phyloP scores from a whole-genome alignment of 64 coral and sea anemone species.

The Pocillopora damicornis region DNA sequence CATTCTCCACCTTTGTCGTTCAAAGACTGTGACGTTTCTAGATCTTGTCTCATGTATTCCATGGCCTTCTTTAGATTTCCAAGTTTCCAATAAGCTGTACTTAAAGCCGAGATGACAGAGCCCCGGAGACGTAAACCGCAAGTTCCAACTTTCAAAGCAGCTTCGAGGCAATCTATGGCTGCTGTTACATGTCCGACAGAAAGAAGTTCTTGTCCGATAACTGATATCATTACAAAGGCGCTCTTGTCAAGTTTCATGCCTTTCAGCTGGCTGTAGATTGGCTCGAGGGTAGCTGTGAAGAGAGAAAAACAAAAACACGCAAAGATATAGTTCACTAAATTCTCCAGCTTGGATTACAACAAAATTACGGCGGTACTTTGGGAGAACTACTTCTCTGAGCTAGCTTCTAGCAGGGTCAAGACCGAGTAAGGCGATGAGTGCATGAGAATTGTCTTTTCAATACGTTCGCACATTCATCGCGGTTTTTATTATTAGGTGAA shows the following conservation, averaged over 20 bases:
- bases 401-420: neutral
- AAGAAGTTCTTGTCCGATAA: slow-evolving; percentile 92
- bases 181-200: slow-evolving; percentile 63
- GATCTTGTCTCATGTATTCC: slow-evolving; percentile 93
- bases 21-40: slow-evolving; percentile 81
- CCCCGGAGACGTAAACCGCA: slow-evolving; percentile 76
- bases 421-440: neutral
- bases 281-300: slow-evolving; percentile 62
- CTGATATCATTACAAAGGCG: slow-evolving; percentile 94
- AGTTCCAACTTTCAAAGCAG: slow-evolving; percentile 80
- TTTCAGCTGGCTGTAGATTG: slow-evolving; percentile 70
- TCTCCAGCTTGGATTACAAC: neutral
- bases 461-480: neutral
- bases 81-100: slow-evolving; percentile 94
- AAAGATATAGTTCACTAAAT: neutral
- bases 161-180: slow-evolving; percentile 84
- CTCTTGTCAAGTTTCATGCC: slow-evolving; percentile 92
- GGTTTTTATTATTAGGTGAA: neutral
- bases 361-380: neutral
- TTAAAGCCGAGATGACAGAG: slow-evolving; percentile 87
- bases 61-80: slow-evolving; percentile 79
- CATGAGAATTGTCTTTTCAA: neutral
- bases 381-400: neutral
- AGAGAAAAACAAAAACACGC: neutral
- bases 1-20: slow-evolving; percentile 88